Conservation (phyloP, 2,113 vertebrate species). For the Proteles cristata region DNA sequence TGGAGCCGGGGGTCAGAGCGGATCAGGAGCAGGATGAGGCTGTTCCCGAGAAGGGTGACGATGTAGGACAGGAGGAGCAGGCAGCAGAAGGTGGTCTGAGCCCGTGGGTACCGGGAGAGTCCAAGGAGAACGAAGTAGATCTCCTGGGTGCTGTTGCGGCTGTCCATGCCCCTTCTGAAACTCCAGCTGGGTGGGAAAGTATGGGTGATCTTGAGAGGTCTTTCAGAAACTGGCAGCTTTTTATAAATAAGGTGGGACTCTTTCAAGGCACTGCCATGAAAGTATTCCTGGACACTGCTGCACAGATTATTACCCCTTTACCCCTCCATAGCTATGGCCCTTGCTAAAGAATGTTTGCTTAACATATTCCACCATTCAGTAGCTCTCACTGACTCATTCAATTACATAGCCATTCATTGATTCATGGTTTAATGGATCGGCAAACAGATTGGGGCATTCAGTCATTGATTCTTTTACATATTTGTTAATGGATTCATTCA, state of each 20-base stretch:
- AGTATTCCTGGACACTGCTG: too few species aligned
- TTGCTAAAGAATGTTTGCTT: background rate
- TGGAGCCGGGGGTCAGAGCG: background rate
- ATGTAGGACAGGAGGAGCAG: background rate
- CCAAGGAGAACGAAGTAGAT: background rate
- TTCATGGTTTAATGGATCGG: background rate
- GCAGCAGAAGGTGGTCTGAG: background rate
- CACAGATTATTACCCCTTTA: too few species aligned
- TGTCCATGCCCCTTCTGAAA: too few species aligned
- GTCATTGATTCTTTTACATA: background rate
- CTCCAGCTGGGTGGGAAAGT: background rate
- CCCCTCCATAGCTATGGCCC: background rate
- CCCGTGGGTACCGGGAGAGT: background rate
- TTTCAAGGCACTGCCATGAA: background rate
- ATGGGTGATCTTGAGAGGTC: rapidly evolving
- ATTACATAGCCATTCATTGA: too few species aligned
- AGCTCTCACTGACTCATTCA: background rate
- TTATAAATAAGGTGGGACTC: background rate
- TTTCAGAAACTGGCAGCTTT: background rate
- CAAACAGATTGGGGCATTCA: background rate
- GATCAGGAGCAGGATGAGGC: background rate
- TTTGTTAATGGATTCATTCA: background rate
- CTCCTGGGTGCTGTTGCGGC: background rate
- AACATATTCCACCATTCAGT: too few species aligned
- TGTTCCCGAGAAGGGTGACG: background rate